These are phyloP conservation scores for Syndactyla subalaris DNA, from an alignment of 2,797 vertebrate genomes.

Conservation along the genomic window DNA sequence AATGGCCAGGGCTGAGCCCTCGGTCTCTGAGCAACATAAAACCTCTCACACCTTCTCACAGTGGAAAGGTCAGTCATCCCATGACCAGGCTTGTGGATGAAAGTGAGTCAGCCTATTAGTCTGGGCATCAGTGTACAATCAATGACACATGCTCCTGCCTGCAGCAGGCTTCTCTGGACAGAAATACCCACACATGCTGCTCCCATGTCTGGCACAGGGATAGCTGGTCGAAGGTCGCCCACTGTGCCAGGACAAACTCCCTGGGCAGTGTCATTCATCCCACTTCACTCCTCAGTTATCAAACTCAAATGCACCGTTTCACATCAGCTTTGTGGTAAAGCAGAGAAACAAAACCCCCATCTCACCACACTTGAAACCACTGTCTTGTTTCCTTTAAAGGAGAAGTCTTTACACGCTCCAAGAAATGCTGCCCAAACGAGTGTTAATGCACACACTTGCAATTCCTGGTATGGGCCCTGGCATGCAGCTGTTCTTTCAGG, in stretches of 20 bases:
- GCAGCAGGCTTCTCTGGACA: not conserved
- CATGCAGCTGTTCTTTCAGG: not conserved
- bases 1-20: not conserved
- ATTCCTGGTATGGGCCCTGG: not conserved
- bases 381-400: constrained; percentile 18
- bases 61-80: not conserved
- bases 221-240: not conserved
- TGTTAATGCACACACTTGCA: not conserved
- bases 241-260: not conserved
- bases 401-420: not conserved
- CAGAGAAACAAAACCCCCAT: not conserved
- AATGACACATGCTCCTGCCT: not conserved
- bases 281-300: not conserved
- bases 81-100: not conserved
- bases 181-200: not conserved
- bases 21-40: not conserved
- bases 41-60: not conserved
- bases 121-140: not conserved
- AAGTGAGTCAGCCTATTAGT: not conserved
- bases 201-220: not conserved
- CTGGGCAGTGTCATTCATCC: not conserved
- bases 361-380: not conserved
- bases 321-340: not conserved
- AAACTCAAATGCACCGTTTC: not conserved
- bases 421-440: not conserved